Evolutionary conservation across 2,113 vertebrate genomes (phyloP).

Genomic region (Boleophthalmus pectinirostris): DNA sequence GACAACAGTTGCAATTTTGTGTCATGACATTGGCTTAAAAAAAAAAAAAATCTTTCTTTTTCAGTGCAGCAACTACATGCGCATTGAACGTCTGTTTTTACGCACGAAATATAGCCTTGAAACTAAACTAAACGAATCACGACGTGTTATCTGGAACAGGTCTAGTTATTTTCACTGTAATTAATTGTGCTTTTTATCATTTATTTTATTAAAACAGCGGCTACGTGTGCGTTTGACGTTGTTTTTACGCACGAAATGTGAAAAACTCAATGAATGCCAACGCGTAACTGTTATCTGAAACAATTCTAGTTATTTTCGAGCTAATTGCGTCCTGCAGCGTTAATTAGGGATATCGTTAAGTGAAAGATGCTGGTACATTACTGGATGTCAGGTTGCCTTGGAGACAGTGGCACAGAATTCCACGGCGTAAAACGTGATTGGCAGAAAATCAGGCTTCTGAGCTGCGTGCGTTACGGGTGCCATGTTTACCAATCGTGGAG

Average conservation of each 20-base stretch:
- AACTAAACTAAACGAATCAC: too few relatives aligned
- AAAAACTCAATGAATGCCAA: not conserved
- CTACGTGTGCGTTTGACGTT: not conserved
- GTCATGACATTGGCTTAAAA: not conserved
- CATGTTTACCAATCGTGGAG: constrained; percentile 29
- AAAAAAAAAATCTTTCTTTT: too few relatives aligned
- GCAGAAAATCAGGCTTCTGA: constrained; percentile 35
- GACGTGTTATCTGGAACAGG: too few relatives aligned
- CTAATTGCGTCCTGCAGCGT: not conserved
- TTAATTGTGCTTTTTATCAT: too few relatives aligned
- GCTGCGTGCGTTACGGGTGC: constrained; percentile 18
- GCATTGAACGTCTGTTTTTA: not conserved
- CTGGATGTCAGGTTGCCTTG: constrained; percentile 56
- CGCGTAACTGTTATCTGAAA: not conserved
- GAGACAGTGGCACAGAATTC: constrained; percentile 45
- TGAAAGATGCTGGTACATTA: not conserved
- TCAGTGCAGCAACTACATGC: not conserved
- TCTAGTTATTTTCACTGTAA: too few relatives aligned
- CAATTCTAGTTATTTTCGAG: not conserved
- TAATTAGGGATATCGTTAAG: not conserved
- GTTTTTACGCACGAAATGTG: not conserved
- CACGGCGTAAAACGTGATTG: constrained; percentile 20
- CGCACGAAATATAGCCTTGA: too few relatives aligned
- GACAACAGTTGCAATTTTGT: not conserved
- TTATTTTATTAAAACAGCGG: not conserved